Evolutionary conservation across 2,797 vertebrate species (phyloP), one percentile per base, ranked within the genome.

Genomic region (Centroberyx gerrardi): DNA sequence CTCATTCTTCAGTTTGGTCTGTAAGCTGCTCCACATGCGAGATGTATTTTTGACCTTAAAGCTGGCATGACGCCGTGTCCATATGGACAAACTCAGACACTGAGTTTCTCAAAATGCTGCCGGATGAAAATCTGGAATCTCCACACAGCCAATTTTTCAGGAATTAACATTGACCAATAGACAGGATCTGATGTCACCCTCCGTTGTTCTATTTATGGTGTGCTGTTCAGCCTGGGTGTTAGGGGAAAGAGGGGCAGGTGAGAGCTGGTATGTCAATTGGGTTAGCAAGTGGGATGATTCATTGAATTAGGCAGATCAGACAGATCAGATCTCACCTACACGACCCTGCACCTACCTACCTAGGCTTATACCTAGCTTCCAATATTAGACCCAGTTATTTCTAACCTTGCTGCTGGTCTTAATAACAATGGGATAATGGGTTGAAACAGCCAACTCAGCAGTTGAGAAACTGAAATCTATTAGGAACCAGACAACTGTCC

Each of bases 1-100:
- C 49, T 71, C 81, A 81, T 80, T 86, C 72, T 77, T 78, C 48
- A 33, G 68, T 80, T 82, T 29, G n/a, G 67, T 66, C 68, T 87
- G 69, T 56, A 82, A 90, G 48, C 48, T n/a, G 4, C 54, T 77
- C 87, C 85, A 89, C 82, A 89, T 64, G 85, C 27, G 17, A 80
- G 56, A 74, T 66, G 61, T 48, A 68, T 82, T 81, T 81, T 78
- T 72, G 58, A 87, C 65, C 62, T 61, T 83, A 65, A 72, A 72
- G 68, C 61, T 86, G 88, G 84, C 72, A 49, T 62, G 8, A 46
- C 62, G 76, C 75, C 67, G 14, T 18, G 38, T 74, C 64, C 86
- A 87, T 85, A 78, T 88, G 87, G 80, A 61, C 51, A 54, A 83
- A 28, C 28, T 74, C 58, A 87, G 70, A 80, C 14, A 8, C 46